Base-by-base conservation (phyloP, 2,888 invertebrate genomes). In the Cheilosia scutellata region DNA sequence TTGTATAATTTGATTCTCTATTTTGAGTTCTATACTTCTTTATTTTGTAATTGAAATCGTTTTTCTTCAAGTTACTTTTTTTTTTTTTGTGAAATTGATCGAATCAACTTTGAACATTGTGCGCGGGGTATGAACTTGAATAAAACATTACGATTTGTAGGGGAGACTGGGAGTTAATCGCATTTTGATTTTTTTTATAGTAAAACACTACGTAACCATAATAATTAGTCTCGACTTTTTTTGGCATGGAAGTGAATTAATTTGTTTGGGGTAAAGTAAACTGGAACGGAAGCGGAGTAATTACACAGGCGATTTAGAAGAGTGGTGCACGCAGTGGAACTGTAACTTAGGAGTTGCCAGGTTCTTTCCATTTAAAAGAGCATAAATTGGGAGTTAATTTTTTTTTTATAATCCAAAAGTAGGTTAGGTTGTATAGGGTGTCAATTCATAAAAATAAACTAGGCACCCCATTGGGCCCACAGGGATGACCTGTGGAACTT, bases 1-100 rank as follows among this genome's bases (percentile, higher is more conserved):
- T 33, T 47, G 13, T 57, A 47, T 13, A 53, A 72, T 31, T 62
- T 60, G 42, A 62, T 62, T 72, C 58, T 58, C 20, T 49, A 11
- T 58, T 49, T 68, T 29, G 40, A 55, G 11, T 29, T 58, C 13
- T 40, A 40, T 25, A 2, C 2, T 58, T 42, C 5, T 53, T 16
- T 51, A n/a, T 37, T 13, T 65, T 51, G 20, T 33, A 27, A 66
- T 66, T 40, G 27, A 20, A 66, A 25, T 25, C 11, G 31, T 20
- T 49, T 65, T 33, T 5, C 4, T 33, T 65, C 13, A 62, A 25
- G 16, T 47, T 7, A 2, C 0, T 40, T 7, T 51, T 49, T 47
- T 37, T 33, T 16, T 1, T 44, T 1, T 31, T 5, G 6, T 11
- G 7, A 6, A 55, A 31, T 62, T 31, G 31, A 47, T 63, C 20